phyloP scores from a whole-genome alignment of 2,888 invertebrate species.

The Hipparchia sbordonii region DNA sequence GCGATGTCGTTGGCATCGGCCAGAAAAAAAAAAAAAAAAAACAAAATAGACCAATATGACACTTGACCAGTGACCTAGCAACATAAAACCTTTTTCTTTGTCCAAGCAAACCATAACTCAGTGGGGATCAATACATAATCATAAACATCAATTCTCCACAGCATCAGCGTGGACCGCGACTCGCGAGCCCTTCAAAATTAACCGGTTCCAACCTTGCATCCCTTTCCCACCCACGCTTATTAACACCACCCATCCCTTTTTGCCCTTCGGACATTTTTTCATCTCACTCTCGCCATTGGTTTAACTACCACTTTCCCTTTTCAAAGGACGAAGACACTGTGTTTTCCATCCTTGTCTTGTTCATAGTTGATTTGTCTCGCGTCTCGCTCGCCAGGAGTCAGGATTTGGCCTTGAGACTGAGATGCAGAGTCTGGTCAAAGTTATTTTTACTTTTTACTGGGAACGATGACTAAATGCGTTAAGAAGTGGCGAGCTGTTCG shows the following conservation, averaged over 20 bases:
- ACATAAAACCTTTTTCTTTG: slow-evolving; percentile 31
- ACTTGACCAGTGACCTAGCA: slow-evolving; percentile 20
- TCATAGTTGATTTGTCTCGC: slow-evolving; percentile 38
- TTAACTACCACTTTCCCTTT: slow-evolving; percentile 81
- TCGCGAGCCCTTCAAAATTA: slow-evolving; percentile 77
- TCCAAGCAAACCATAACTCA: slow-evolving; percentile 49
- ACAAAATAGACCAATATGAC: neutral
- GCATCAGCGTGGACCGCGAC: slow-evolving; percentile 56
- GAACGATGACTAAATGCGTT: slow-evolving; percentile 80
- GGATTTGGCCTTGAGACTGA: slow-evolving; percentile 80
- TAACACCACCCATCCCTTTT: slow-evolving; percentile 53
- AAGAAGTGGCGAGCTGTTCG: slow-evolving; percentile 55
- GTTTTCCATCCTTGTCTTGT: slow-evolving; percentile 49
- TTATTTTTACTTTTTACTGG: slow-evolving; percentile 80
- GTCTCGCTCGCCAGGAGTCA: slow-evolving; percentile 61
- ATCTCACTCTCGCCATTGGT: slow-evolving; percentile 79
- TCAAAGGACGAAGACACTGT: slow-evolving; percentile 80
- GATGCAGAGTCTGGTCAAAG: slow-evolving; percentile 73
- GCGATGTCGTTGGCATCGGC: no score
- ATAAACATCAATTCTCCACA: slow-evolving; percentile 55
- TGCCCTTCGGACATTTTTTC: slow-evolving; percentile 76
- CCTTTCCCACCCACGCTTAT: slow-evolving; percentile 45
- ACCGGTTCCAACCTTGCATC: slow-evolving; percentile 68
- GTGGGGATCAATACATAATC: slow-evolving; percentile 68
- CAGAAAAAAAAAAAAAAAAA: neutral